phyloP scores from a whole-genome alignment of 2,888 invertebrate species.

The Peribatodes rhomboidaria region DNA sequence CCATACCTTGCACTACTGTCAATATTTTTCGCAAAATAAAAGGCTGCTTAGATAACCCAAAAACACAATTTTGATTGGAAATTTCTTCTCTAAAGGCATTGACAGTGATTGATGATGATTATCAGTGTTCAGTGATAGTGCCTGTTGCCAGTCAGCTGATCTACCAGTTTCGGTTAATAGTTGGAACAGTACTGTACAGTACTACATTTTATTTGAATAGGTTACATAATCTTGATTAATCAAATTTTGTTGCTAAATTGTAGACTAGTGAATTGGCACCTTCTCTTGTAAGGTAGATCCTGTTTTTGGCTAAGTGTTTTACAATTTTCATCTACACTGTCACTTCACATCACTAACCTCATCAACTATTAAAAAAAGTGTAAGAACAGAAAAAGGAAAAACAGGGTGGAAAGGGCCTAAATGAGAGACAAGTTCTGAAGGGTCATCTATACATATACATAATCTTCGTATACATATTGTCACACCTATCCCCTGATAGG shows the following conservation, averaged over 20 bases:
- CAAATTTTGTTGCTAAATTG: background rate
- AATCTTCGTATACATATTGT: too few species aligned
- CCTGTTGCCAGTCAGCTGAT: constrained; percentile 59
- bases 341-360: too few species aligned
- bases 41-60: background rate
- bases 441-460: too few species aligned
- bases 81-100: constrained; percentile 39
- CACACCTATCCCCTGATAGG: too few species aligned
- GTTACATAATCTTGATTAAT: constrained; percentile 39
- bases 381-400: too few species aligned
- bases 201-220: background rate
- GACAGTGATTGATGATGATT: constrained; percentile 70
- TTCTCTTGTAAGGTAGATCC: background rate
- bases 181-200: constrained; percentile 1
- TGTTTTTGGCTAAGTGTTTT: too few species aligned
- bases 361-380: too few species aligned
- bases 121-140: constrained; percentile 58
- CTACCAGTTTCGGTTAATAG: constrained; percentile 40
- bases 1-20: background rate
- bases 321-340: too few species aligned
- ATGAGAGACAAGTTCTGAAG: too few species aligned
- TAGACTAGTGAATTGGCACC: background rate
- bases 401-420: too few species aligned
- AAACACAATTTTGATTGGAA: constrained; percentile 33
- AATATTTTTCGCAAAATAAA: constrained; percentile 2